Percentiles rank a stretch among this genome's conserved stretches.
These are phyloP conservation scores for Notodonta dromedarius DNA, from an alignment of 2,888 invertebrate genomes.

Conservation along the genomic window DNA sequence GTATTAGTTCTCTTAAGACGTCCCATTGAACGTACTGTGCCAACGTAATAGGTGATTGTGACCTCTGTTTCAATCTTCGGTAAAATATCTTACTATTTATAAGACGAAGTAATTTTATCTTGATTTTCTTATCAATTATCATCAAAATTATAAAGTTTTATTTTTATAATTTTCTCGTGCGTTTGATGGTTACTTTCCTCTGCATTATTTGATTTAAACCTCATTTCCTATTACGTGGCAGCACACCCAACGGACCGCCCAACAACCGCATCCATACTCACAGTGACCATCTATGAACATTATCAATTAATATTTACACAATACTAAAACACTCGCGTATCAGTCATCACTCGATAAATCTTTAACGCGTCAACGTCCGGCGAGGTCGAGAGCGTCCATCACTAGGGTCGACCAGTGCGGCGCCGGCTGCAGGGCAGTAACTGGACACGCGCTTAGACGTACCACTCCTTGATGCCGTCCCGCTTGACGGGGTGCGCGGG, in stretches of 20 bases:
- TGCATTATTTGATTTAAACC: too few relatives aligned
- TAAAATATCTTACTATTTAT: too few relatives aligned
- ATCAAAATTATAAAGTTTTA: too few relatives aligned
- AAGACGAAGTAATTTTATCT: too few relatives aligned
- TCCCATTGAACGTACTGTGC: constrained; percentile 28
- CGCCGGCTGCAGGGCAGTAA: constrained; percentile 29
- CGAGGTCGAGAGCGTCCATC: constrained; percentile 34
- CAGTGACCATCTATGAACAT: constrained; percentile 66
- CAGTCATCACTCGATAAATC: constrained; percentile 68
- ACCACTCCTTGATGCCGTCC: constrained; percentile 98
- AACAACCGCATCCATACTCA: constrained; percentile 62
- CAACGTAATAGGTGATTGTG: background rate
- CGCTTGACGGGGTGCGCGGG: constrained; percentile 86
- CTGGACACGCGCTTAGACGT: constrained; percentile 86
- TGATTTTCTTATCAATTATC: too few relatives aligned
- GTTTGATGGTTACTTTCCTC: too few relatives aligned
- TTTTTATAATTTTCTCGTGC: too few relatives aligned
- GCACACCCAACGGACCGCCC: constrained; percentile 26
- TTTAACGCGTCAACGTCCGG: constrained; percentile 50
- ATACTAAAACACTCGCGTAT: constrained; percentile 75
- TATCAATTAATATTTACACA: constrained; percentile 77
- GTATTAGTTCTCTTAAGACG: constrained; percentile 40
- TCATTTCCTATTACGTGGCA: background rate
- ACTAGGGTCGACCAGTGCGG: constrained; percentile 30
- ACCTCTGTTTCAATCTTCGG: background rate